Conservation (phyloP, 2,797 vertebrate species). For the Notoglanidium macrostoma region DNA sequence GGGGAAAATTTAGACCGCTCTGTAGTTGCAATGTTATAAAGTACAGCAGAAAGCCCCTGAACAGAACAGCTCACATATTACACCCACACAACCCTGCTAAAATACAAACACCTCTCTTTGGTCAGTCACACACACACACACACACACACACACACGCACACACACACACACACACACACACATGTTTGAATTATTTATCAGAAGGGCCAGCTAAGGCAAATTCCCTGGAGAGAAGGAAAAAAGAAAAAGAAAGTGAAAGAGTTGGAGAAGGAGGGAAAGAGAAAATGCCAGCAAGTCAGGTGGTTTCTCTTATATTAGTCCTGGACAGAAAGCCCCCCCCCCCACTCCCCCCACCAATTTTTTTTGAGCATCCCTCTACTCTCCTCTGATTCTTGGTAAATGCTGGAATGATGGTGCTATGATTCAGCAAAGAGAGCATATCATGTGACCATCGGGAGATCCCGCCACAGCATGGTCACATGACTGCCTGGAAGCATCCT, state of each 20-base stretch:
- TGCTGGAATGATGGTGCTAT: conserved; percentile 20
- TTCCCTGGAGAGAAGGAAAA: neutral
- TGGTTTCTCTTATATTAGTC: conserved; percentile 35
- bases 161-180: neutral
- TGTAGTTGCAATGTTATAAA: conserved; percentile 32
- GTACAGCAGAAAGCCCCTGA: conserved; percentile 47
- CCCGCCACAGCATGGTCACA: conserved; percentile 54
- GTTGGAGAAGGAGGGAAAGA: neutral
- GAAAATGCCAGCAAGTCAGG: conserved; percentile 40
- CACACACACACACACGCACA: neutral
- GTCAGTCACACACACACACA: neutral
- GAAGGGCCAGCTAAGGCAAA: neutral
- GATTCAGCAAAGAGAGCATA: conserved; percentile 50
- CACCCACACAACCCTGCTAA: conserved; percentile 36
- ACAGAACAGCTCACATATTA: conserved; percentile 17
- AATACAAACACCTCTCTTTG: conserved; percentile 4
- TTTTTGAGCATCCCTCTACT: neutral
- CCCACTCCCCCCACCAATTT: neutral
- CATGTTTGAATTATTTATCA: conserved; percentile 36
- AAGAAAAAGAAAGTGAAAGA: conserved; percentile 38
- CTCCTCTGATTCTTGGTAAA: conserved; percentile 7
- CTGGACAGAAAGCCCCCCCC: conserved; percentile 7
- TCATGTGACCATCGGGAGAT: conserved; percentile 61
- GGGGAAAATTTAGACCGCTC: conserved; percentile 20
- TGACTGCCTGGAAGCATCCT: conserved; percentile 59